Evolutionary conservation across 2,888 invertebrate genomes (phyloP).

Genomic region (Emmelina monodactyla): DNA sequence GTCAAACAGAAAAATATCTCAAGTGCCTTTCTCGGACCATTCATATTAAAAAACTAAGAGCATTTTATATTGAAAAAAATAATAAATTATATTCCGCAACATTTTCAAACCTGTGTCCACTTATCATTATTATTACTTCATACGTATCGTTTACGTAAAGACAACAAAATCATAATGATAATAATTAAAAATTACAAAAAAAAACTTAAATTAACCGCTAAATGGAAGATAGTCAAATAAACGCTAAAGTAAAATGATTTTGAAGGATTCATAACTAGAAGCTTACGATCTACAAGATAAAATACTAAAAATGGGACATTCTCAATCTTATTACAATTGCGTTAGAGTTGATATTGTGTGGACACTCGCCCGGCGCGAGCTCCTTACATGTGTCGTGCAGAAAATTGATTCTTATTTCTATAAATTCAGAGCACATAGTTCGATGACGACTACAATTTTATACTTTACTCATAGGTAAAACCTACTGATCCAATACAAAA

Average conservation of each 20-base stretch:
- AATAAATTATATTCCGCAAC: conserved; percentile 1
- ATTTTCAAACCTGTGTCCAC: not conserved
- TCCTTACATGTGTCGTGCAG: no score
- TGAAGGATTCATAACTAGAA: conserved; percentile 24
- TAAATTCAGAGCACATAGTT: no score
- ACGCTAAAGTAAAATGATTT: conserved; percentile 34
- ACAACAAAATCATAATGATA: conserved; percentile 38
- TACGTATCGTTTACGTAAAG: conserved; percentile 29
- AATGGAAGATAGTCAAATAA: conserved; percentile 62
- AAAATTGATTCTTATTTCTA: no score
- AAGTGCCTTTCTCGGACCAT: conserved; percentile 29
- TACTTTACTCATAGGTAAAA: no score
- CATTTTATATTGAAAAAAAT: conserved; percentile 21
- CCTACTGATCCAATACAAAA: no score
- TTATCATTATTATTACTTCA: not conserved
- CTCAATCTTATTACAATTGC: no score
- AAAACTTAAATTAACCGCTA: conserved; percentile 49
- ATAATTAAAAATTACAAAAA: conserved; percentile 35
- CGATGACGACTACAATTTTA: no score
- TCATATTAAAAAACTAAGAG: conserved; percentile 28
- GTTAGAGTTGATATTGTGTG: no score
- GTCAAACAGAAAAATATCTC: conserved; percentile 16
- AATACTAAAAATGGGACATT: conserved; percentile 12
- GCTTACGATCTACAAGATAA: conserved; percentile 20
- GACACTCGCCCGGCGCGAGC: no score